A percentile compares a stretch with the other conserved stretches of the same genome.
phyloP scores from a whole-genome alignment of 1,140 invertebrate species.

The Lycorma delicatula region DNA sequence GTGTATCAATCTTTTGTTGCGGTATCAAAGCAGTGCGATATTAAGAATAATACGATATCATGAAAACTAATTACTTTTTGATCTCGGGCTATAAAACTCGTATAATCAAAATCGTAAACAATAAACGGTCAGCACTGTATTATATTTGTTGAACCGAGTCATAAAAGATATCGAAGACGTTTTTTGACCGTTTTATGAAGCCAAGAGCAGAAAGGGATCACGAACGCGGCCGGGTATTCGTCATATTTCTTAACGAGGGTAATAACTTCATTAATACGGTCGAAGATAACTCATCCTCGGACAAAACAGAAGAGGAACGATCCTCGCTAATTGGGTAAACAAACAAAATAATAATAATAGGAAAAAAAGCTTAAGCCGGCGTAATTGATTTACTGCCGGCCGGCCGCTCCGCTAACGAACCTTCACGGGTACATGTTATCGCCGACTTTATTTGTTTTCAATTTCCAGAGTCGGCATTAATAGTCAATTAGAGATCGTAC shows the following conservation, averaged over 20 bases:
- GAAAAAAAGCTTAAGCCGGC: background rate
- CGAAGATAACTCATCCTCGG: background rate
- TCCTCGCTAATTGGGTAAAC: constrained; percentile 2
- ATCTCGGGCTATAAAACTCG: too few relatives aligned
- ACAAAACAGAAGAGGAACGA: background rate
- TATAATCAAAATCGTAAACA: too few relatives aligned
- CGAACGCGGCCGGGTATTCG: too few relatives aligned
- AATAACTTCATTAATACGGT: constrained; percentile 5
- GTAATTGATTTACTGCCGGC: constrained; percentile 4
- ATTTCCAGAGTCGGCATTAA: constrained; percentile 4
- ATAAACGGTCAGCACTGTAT: too few relatives aligned
- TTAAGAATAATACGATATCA: too few relatives aligned
- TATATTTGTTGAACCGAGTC: too few relatives aligned
- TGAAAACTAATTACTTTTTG: too few relatives aligned
- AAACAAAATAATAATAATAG: constrained; percentile 4
- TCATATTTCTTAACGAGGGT: constrained; percentile 4
- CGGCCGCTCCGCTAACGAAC: constrained; percentile 1
- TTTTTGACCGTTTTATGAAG: too few relatives aligned
- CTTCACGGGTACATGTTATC: background rate
- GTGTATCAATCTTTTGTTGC: too few relatives aligned
- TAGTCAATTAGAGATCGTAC: constrained; percentile 6
- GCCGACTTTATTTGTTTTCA: constrained; percentile 6
- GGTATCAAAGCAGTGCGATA: too few relatives aligned
- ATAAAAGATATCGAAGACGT: too few relatives aligned
- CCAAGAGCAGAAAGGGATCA: too few relatives aligned